Base-by-base conservation (phyloP, 2,888 invertebrate species). In the Nemoura dubitans region DNA sequence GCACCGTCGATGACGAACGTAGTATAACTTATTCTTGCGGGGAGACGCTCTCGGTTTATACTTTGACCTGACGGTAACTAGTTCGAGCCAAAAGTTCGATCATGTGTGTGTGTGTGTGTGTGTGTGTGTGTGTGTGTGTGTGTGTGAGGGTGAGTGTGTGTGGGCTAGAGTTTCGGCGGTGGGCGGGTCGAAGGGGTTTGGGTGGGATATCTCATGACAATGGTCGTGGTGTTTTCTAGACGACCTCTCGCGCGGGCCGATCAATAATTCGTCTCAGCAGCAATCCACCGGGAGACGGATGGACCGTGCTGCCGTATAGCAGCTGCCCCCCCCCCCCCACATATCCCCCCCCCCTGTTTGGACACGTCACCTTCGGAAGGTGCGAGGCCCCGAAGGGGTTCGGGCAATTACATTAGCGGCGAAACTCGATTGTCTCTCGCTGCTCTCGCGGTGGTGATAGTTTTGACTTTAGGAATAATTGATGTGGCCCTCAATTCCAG, bases 21-120 rank as follows among this genome's bases (percentile, higher is more conserved):
- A 21, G 59, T 59, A 10, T 5, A 84, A 28, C 76, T 76, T 84
- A 76, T 76, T 84, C 81, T 30, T 3, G 29, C 21, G 76, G 80
- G 76, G 16, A 59, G 26, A 10, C 26, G 5, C 26, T 14, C 2
- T 27, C 27, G 59, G 84, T 84, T 84, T 84, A 84, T 84, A 59
- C 84, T 84, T 59, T 84, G 84, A 84, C 84, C 84, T 21, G 84
- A 28, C 16, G 76, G 59, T 84, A 84, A 84, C 84, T 84, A 84
- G 84, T 59, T 84, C 28, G 78, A 78, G 36, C 26, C 27, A 76
- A 3, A 36, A 36, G 36, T 10, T 28, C 84, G n/a, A n/a, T n/a
- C n/a, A n/a, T n/a, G n/a, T n/a, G n/a, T n/a, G n/a, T n/a, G n/a
- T n/a, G n/a, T n/a, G n/a, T n/a, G n/a, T n/a, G n/a, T n/a, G n/a